A percentile compares a stretch with the other conserved stretches of the same genome.
phyloP scores from a whole-genome alignment of 2,888 invertebrate species.

The Dicycla oo region DNA sequence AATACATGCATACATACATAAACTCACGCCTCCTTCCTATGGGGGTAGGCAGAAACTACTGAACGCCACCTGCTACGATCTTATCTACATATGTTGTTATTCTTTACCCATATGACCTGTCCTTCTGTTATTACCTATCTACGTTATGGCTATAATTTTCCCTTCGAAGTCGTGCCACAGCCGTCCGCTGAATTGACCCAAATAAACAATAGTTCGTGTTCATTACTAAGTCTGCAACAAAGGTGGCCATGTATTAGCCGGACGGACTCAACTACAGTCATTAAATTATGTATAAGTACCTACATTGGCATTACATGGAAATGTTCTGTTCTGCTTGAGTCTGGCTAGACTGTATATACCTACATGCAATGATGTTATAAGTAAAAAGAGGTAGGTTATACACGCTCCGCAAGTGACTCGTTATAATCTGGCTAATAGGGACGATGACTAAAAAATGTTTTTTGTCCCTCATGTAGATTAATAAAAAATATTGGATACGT shows the following conservation, averaged over 20 bases:
- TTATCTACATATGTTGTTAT: no score
- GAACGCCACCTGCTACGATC: no score
- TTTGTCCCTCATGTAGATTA: no score
- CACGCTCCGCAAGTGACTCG: no score
- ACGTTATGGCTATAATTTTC: slow-evolving; percentile 61
- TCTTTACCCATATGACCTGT: background rate
- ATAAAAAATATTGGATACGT: no score
- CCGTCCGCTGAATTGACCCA: slow-evolving; percentile 73
- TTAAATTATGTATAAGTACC: slow-evolving; percentile 36
- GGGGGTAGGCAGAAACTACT: no score
- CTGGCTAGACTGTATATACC: background rate
- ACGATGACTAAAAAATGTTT: no score
- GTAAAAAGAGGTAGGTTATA: no score
- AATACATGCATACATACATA: no score
- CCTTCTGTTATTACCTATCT: slow-evolving; percentile 23
- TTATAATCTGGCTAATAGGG: no score
- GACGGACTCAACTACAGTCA: slow-evolving; percentile 42
- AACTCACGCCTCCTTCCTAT: no score
- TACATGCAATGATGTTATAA: no score
- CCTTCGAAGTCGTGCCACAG: slow-evolving; percentile 62
- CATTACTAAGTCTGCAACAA: slow-evolving; percentile 62
- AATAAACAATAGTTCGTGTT: slow-evolving; percentile 71
- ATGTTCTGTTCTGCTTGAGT: slow-evolving; percentile 19
- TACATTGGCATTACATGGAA: slow-evolving; percentile 4
- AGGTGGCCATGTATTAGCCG: slow-evolving; percentile 49